Evolutionary conservation across 2,888 invertebrate genomes (phyloP).

Genomic region (Agonopterix arenella): DNA sequence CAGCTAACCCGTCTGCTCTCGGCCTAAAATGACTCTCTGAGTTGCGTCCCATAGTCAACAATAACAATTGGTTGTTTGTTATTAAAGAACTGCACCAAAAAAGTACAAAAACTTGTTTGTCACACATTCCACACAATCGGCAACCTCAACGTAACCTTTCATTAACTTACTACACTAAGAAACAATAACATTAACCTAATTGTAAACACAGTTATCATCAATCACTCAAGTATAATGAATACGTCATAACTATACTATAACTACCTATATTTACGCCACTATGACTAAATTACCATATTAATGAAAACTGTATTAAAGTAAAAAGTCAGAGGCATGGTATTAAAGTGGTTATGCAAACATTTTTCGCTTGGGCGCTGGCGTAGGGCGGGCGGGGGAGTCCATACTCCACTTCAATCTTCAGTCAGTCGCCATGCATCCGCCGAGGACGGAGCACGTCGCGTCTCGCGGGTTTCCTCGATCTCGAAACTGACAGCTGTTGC

Average conservation of each 20-base stretch:
- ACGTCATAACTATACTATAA: conserved; percentile 4
- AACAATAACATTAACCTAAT: not conserved
- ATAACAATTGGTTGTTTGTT: too few relatives aligned
- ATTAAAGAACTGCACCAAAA: too few relatives aligned
- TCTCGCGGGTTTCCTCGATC: not conserved
- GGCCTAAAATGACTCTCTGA: too few relatives aligned
- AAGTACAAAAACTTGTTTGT: too few relatives aligned
- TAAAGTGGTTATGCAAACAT: conserved; percentile 37
- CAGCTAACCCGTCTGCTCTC: too few relatives aligned
- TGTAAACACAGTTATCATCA: conserved; percentile 1
- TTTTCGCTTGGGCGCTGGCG: conserved; percentile 55
- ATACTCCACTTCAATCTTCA: conserved; percentile 11
- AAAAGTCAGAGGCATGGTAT: conserved; percentile 23
- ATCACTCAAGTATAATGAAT: not conserved
- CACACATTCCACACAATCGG: too few relatives aligned
- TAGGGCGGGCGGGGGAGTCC: conserved; percentile 57
- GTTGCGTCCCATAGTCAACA: too few relatives aligned
- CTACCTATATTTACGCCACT: conserved; percentile 1
- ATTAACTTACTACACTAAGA: not conserved
- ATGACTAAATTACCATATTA: conserved; percentile 28
- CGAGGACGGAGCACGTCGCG: conserved; percentile 26
- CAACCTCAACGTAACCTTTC: not conserved
- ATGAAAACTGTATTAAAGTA: conserved; percentile 31
- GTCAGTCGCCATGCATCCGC: conserved; percentile 52
- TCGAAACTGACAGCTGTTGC: not conserved